These are phyloP conservation scores for Petroica traversi DNA, from an alignment of 2,113 vertebrate genomes.

Conservation along the genomic window DNA sequence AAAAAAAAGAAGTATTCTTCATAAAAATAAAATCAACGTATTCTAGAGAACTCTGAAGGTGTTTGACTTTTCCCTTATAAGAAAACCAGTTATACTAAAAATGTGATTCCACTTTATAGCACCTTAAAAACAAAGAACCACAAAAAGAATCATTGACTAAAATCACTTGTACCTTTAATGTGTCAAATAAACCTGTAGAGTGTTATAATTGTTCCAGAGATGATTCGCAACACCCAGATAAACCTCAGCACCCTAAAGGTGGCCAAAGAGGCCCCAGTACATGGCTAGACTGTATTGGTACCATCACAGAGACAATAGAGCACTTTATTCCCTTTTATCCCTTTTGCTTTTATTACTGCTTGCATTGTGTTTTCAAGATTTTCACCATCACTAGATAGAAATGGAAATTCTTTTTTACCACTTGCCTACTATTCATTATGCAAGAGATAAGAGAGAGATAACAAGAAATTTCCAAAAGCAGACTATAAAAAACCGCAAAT, in stretches of 20 bases:
- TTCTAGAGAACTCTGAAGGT: not conserved
- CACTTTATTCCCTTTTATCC: rapidly evolving
- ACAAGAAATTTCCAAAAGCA: not conserved
- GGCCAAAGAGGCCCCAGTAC: not conserved
- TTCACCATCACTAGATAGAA: not conserved
- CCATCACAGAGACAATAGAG: rapidly evolving
- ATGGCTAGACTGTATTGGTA: not conserved
- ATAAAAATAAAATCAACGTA: not conserved
- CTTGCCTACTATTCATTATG: not conserved
- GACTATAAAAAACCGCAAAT: not conserved
- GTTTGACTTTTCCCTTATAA: not conserved
- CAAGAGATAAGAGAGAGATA: not conserved
- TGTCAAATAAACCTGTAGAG: not conserved
- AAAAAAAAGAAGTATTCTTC: not conserved
- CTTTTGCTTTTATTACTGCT: not conserved
- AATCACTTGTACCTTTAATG: not conserved
- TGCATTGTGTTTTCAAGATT: not conserved
- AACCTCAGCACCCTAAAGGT: not conserved
- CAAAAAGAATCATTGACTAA: not conserved
- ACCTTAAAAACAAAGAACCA: not conserved
- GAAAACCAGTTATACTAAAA: not conserved
- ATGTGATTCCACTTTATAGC: not conserved
- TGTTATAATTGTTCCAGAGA: not conserved
- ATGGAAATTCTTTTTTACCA: rapidly evolving
- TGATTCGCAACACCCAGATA: not conserved